Percentiles rank a stretch among this genome's conserved stretches.
These are phyloP conservation scores for Oreotrochilus melanogaster DNA, from an alignment of 2,113 vertebrate genomes.

Conservation along the genomic window DNA sequence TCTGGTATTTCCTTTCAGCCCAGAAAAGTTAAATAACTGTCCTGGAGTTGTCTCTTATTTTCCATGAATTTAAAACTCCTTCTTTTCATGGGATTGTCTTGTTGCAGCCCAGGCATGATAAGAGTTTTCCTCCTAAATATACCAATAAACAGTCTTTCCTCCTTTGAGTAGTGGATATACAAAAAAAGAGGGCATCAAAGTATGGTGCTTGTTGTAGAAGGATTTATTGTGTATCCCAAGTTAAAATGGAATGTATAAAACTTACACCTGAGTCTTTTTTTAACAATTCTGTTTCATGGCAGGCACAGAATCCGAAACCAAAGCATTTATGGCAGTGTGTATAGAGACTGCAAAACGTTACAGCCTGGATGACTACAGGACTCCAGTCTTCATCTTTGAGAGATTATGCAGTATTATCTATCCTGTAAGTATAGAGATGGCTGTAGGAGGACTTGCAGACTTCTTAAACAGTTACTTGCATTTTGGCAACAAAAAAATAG, in stretches of 20 bases:
- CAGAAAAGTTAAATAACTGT: background rate
- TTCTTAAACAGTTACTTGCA: background rate
- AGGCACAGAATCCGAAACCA: constrained; percentile 98
- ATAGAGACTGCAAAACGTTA: constrained; percentile 98
- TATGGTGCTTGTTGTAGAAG: background rate
- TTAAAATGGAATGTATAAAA: background rate
- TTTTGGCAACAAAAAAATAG: background rate
- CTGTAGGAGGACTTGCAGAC: rapidly evolving
- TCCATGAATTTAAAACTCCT: background rate
- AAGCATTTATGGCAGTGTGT: constrained; percentile 99
- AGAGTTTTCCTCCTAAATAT: background rate
- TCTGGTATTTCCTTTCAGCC: background rate
- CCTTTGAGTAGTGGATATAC: background rate
- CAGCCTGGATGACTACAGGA: constrained; percentile 95
- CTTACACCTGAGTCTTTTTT: background rate
- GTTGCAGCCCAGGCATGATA: background rate
- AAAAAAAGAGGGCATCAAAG: background rate
- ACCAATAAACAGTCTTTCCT: background rate
- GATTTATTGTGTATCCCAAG: background rate
- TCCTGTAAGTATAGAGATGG: constrained; percentile 82
- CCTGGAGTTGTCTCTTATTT: background rate
- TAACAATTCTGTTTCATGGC: background rate
- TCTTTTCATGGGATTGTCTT: background rate
- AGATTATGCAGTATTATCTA: constrained; percentile 99
- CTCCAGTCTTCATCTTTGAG: constrained; percentile 99